Evolutionary conservation across 1,140 invertebrate genomes (phyloP).

Genomic region (Drosophila guanche): DNA sequence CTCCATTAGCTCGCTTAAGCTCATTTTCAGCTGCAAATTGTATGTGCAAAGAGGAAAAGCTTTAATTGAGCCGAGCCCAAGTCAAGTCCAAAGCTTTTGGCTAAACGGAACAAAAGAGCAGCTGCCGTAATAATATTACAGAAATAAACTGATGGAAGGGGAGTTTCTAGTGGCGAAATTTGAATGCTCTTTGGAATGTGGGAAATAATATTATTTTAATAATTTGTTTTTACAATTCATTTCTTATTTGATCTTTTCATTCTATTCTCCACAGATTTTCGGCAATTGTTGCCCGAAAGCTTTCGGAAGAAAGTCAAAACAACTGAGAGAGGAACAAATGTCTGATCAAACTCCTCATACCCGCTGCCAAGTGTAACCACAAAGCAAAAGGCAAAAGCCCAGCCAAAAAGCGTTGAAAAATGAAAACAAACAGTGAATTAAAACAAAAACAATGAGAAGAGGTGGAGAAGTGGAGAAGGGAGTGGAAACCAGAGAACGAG

Average conservation of each 20-base stretch:
- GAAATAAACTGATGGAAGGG: conserved; percentile 8
- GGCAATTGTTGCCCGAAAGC: too few relatives aligned
- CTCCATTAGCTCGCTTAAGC: conserved; percentile 69
- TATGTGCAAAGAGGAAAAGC: conserved; percentile 65
- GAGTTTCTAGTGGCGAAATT: not conserved
- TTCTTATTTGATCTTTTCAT: too few relatives aligned
- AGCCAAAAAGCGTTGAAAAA: conserved; percentile 40
- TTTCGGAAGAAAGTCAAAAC: too few relatives aligned
- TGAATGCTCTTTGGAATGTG: too few relatives aligned
- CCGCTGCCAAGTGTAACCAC: not conserved
- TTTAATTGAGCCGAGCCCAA: conserved; percentile 72
- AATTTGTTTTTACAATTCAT: too few relatives aligned
- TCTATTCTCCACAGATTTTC: too few relatives aligned
- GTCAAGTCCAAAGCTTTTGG: conserved; percentile 48
- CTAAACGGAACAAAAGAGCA: conserved; percentile 53
- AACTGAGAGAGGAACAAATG: too few relatives aligned
- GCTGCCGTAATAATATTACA: conserved; percentile 54
- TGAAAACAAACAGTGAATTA: conserved; percentile 56
- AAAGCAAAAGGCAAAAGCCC: conserved; percentile 3
- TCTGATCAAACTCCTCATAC: too few relatives aligned
- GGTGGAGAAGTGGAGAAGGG: too few relatives aligned
- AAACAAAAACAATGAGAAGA: conserved; percentile 28
- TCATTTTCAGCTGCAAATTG: conserved; percentile 63
- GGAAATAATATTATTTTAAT: too few relatives aligned
- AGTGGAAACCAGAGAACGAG: conserved; percentile 31